A percentile compares a stretch with the other conserved stretches of the same genome.
Conservation (phyloP, 1,140 invertebrate genomes). For the Drosophila kikkawai region DNA sequence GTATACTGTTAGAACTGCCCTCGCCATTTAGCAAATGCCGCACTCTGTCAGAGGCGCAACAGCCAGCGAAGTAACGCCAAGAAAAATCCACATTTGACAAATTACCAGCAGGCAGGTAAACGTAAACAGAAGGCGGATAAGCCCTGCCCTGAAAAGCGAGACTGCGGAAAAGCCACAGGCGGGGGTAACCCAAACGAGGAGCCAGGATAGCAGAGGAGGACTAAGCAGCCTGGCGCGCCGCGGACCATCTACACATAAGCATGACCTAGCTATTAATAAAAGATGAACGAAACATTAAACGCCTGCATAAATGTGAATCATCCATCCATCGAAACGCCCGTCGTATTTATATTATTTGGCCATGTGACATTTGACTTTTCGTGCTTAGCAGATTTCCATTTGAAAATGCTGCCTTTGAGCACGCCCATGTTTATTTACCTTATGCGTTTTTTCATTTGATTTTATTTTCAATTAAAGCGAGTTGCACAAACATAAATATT, state of each 20-base stretch:
- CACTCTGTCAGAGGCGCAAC: constrained; percentile 49
- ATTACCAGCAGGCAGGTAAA: constrained; percentile 73
- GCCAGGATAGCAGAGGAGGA: constrained; percentile 1
- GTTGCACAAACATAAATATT: constrained; percentile 38
- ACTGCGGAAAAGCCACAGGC: constrained; percentile 29
- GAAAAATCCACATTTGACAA: constrained; percentile 74
- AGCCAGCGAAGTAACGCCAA: constrained; percentile 43
- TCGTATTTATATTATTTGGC: constrained; percentile 24
- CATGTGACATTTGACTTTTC: constrained; percentile 66
- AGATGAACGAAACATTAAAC: constrained; percentile 63
- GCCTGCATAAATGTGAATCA: constrained; percentile 50
- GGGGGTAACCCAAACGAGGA: background rate
- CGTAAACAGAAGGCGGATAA: constrained; percentile 59
- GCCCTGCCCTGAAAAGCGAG: constrained; percentile 7
- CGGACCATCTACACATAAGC: constrained; percentile 49
- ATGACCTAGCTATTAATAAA: constrained; percentile 61
- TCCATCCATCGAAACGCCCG: constrained; percentile 21
- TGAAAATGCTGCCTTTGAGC: constrained; percentile 7
- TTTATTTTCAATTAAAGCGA: constrained; percentile 46
- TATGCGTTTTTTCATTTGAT: constrained; percentile 14
- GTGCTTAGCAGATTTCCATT: constrained; percentile 37
- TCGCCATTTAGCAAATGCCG: constrained; percentile 26
- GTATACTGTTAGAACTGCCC: constrained; percentile 21
- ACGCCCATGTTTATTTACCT: constrained; percentile 11
- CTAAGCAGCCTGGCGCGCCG: background rate